A percentile compares a stretch with the other conserved stretches of the same genome.
Conservation (phyloP, 2,113 vertebrate genomes). For the Elephas maximus region DNA sequence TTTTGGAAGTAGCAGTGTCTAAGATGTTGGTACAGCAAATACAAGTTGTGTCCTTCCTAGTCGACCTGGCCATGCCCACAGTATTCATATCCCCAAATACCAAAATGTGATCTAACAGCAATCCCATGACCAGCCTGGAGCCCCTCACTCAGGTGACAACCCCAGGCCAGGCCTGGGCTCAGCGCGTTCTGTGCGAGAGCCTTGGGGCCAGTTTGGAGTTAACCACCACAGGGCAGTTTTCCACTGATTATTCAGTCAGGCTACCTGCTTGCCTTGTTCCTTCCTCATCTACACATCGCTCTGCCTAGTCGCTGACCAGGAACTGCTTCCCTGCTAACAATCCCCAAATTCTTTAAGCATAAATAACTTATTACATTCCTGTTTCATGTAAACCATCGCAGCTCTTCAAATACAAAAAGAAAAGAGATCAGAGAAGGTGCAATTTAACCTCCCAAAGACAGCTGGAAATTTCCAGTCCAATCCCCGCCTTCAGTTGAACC, state of each 20-base stretch:
- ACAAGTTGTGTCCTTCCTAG: not conserved
- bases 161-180: accelerated
- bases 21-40: not conserved
- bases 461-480: conserved; percentile 8
- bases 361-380: conserved; percentile 54
- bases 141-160: not conserved
- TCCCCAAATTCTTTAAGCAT: not conserved
- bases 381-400: conserved; percentile 5
- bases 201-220: not conserved
- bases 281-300: not conserved
- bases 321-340: not conserved
- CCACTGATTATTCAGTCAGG: not conserved
- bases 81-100: no score
- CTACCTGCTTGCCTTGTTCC: not conserved
- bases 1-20: not conserved
- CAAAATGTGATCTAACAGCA: not conserved
- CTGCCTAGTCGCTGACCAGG: not conserved
- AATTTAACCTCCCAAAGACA: conserved; percentile 47
- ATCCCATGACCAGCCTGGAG: not conserved
- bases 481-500: conserved; percentile 45
- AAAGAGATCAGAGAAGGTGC: not conserved
- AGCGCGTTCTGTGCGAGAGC: not conserved
- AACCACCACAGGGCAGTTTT: not conserved
- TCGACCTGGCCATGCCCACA: not conserved
- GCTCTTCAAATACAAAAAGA: conserved; percentile 52